A percentile compares a stretch with the other conserved stretches of the same genome.
Conservation (phyloP, 1,140 invertebrate species). For the Tetramorium simillimum region DNA sequence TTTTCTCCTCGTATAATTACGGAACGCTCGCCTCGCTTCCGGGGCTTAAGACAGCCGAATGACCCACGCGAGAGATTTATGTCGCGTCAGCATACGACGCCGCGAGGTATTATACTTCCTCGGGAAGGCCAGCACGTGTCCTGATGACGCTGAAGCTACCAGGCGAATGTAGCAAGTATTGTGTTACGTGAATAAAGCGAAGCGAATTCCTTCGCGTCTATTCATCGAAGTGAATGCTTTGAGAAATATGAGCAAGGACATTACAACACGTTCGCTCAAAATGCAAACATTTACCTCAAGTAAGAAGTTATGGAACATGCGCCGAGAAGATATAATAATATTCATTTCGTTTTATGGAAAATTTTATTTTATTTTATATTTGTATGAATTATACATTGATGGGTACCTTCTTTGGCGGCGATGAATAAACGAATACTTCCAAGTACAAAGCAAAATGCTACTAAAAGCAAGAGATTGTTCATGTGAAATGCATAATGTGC, state of each 20-base stretch:
- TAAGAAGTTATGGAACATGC: neutral
- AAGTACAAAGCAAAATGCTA: slow-evolving; percentile 5
- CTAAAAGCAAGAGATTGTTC: slow-evolving; percentile 41
- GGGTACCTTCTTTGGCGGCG: neutral
- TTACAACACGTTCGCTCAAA: neutral
- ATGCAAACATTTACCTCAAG: neutral
- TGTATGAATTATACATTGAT: neutral
- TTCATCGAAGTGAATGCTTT: slow-evolving; percentile 13
- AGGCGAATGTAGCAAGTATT: slow-evolving; percentile 14
- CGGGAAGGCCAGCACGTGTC: slow-evolving; percentile 18
- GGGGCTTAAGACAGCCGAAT: slow-evolving; percentile 40
- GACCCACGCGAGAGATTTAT: slow-evolving; percentile 55
- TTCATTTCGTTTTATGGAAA: neutral
- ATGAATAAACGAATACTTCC: slow-evolving; percentile 10
- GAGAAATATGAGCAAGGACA: neutral
- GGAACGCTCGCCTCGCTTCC: slow-evolving; percentile 39
- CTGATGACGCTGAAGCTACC: slow-evolving; percentile 32
- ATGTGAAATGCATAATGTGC: slow-evolving; percentile 12
- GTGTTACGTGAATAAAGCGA: slow-evolving; percentile 26
- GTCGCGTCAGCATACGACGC: slow-evolving; percentile 46
- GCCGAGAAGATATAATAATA: neutral
- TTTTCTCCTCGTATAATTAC: slow-evolving; percentile 54
- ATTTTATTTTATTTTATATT: neutral
- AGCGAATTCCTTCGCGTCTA: slow-evolving; percentile 2
- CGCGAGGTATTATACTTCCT: slow-evolving; percentile 38